A percentile compares a stretch with the other conserved stretches of the same genome.
Evolutionary conservation across 2,797 vertebrate species (phyloP).

Genomic region (Enteromius treurensis): DNA sequence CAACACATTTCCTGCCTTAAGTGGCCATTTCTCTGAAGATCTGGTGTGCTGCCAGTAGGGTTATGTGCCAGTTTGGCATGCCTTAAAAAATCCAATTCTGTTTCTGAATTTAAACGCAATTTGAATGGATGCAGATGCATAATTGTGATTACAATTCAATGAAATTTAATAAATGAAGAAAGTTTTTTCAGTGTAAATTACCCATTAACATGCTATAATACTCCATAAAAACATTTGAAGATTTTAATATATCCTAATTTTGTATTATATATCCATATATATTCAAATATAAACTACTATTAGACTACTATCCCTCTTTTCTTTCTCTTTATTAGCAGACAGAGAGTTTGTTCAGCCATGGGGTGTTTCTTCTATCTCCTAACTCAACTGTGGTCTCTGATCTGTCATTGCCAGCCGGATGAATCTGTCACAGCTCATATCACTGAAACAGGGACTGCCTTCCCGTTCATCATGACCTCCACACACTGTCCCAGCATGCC

Average conservation of each 20-base stretch:
- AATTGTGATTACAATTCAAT: neutral
- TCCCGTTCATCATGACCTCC: conserved; percentile 44
- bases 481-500: conserved; percentile 37
- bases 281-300: no score
- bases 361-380: conserved; percentile 1
- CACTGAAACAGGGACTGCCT: conserved; percentile 14
- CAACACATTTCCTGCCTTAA: conserved; percentile 47
- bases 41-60: neutral
- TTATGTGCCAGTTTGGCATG: neutral
- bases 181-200: neutral
- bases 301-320: conserved; percentile 18
- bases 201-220: neutral
- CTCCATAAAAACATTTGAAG: neutral
- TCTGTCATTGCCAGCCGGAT: conserved; percentile 39
- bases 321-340: neutral
- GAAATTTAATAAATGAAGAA: neutral
- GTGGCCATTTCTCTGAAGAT: conserved; percentile 40
- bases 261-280: no score
- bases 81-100: neutral
- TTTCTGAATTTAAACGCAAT: conserved; percentile 11
- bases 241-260: neutral
- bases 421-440: conserved; percentile 30
- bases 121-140: neutral
- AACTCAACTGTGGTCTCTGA: conserved; percentile 18
- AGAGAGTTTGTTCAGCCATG: neutral